phyloP scores from a whole-genome alignment of 1,140 invertebrate genomes.

The Drosophila sulfurigaster region DNA sequence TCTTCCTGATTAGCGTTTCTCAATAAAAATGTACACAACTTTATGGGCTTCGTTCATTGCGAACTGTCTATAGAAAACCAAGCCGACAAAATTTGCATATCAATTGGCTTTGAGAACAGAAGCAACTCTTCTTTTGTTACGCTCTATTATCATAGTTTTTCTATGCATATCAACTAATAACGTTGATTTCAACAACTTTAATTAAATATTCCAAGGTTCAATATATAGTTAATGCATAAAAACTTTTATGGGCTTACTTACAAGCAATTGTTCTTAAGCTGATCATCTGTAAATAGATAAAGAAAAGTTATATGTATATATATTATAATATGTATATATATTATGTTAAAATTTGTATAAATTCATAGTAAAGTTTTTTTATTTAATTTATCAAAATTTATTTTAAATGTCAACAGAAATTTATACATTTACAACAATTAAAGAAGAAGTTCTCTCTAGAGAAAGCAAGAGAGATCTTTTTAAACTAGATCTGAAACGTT shows the following conservation, averaged over 20 bases:
- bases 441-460: no score
- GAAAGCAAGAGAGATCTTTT: no score
- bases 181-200: neutral
- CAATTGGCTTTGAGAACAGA: conserved; percentile 23
- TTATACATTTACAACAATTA: no score
- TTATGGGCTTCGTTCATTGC: neutral
- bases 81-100: conserved; percentile 35
- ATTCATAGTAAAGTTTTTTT: no score
- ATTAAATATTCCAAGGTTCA: neutral
- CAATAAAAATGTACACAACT: conserved; percentile 15
- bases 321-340: no score
- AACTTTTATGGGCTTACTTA: neutral
- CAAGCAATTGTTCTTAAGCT: no score
- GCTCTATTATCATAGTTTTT: neutral
- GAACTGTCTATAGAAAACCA: conserved; percentile 1
- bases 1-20: conserved; percentile 35
- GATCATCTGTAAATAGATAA: no score
- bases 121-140: conserved; percentile 9
- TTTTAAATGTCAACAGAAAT: no score
- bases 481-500: no score
- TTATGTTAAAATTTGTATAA: no score
- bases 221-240: neutral
- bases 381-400: no score
- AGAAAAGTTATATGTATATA: no score
- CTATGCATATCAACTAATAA: neutral